These are phyloP conservation scores for Sphaeridia pumilis DNA, from an alignment of 2,888 invertebrate species.

Conservation along the genomic window DNA sequence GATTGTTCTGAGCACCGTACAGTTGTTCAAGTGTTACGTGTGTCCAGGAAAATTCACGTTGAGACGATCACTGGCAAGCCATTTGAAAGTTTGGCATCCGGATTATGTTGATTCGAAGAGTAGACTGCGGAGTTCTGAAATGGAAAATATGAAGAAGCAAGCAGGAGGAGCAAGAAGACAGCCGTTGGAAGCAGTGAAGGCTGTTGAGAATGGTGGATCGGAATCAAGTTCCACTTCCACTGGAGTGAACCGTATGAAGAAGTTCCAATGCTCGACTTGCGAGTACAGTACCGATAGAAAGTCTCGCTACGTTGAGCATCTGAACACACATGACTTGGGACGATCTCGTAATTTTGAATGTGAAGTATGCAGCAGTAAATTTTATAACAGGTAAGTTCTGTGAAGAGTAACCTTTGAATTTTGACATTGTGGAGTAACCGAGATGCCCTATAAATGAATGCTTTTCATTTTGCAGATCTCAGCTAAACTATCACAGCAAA, in stretches of 20 bases:
- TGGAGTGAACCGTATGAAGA: neutral
- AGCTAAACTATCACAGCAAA: conserved; percentile 8
- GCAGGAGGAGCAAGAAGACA: neutral
- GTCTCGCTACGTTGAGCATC: neutral
- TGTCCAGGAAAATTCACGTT: conserved; percentile 3
- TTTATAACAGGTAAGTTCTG: conserved; percentile 9
- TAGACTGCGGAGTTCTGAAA: neutral
- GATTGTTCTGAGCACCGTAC: neutral
- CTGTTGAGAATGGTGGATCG: neutral
- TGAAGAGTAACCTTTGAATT: neutral
- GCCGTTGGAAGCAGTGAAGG: neutral
- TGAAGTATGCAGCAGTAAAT: neutral
- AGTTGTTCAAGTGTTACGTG: neutral
- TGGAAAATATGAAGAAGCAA: neutral
- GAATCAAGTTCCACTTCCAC: neutral
- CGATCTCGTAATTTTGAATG: neutral
- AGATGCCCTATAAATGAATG: neutral
- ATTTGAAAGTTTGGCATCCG: neutral
- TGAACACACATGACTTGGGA: conserved; percentile 1
- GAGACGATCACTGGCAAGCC: neutral
- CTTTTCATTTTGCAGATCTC: neutral
- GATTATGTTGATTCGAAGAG: neutral
- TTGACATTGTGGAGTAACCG: neutral
- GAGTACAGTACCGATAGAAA: neutral
- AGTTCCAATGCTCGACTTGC: neutral